These are phyloP conservation scores for Epizoanthus illoricatus DNA, from an alignment of 92 coral and sea anemone genomes.

Conservation along the genomic window DNA sequence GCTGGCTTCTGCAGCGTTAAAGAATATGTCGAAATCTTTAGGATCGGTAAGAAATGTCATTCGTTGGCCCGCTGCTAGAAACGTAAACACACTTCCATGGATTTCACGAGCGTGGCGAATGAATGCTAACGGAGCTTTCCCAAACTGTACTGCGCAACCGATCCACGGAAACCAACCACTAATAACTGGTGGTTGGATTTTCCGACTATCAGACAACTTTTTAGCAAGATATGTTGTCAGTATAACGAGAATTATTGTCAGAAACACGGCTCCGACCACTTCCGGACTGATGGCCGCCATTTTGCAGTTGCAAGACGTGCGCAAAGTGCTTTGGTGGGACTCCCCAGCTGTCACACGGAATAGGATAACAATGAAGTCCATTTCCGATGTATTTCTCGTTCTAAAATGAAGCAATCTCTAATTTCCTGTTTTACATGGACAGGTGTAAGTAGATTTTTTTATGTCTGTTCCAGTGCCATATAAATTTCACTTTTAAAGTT, in stretches of 20 bases:
- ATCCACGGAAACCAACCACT: slow-evolving; percentile 63
- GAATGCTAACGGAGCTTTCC: slow-evolving; percentile 43
- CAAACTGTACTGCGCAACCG: slow-evolving; percentile 58
- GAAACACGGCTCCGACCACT: not conserved
- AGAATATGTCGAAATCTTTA: slow-evolving; percentile 40
- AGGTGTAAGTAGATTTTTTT: too few relatives aligned
- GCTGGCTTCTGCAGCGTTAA: slow-evolving; percentile 52
- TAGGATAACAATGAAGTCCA: too few relatives aligned
- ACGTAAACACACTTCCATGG: slow-evolving; percentile 43
- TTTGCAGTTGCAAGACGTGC: not conserved
- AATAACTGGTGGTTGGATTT: slow-evolving; percentile 46
- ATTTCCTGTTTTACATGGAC: too few relatives aligned
- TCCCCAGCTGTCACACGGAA: too few relatives aligned
- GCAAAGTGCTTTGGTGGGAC: too few relatives aligned
- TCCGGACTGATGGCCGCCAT: not conserved
- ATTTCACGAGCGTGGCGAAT: slow-evolving; percentile 30
- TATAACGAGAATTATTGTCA: not conserved
- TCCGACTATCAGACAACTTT: not conserved
- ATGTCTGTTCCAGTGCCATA: too few relatives aligned
- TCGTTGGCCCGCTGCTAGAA: slow-evolving; percentile 48
- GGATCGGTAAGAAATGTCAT: slow-evolving; percentile 56
- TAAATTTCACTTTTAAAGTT: too few relatives aligned
- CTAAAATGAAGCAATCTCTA: too few relatives aligned
- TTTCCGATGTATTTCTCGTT: too few relatives aligned
- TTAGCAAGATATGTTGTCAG: not conserved